These are phyloP conservation scores for Eumerus sabulonum DNA, from an alignment of 2,888 invertebrate genomes.

Conservation along the genomic window DNA sequence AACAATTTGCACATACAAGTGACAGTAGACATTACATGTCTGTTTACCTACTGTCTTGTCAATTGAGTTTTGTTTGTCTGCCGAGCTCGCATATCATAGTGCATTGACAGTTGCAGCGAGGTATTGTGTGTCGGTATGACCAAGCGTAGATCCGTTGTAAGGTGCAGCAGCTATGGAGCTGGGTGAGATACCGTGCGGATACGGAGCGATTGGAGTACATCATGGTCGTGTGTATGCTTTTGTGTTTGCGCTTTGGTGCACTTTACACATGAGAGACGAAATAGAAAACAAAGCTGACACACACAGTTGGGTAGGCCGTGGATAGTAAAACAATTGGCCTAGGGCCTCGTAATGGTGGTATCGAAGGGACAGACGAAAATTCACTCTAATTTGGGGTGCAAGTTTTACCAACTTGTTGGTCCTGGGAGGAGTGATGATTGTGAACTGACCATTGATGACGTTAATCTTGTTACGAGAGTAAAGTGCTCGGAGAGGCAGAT, in stretches of 20 bases:
- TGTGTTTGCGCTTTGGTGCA: slow-evolving; percentile 36
- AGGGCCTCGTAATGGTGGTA: no score
- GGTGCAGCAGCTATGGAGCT: slow-evolving; percentile 25
- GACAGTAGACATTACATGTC: not conserved
- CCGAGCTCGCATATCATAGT: slow-evolving; percentile 38
- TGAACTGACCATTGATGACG: no score
- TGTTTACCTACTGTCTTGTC: not conserved
- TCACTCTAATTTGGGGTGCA: no score
- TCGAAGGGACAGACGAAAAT: no score
- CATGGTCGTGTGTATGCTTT: slow-evolving; percentile 5
- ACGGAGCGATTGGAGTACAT: not conserved
- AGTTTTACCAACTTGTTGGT: no score
- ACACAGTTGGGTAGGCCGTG: slow-evolving; percentile 14
- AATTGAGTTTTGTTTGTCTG: slow-evolving; percentile 19
- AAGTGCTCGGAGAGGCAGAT: no score
- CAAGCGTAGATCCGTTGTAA: slow-evolving; percentile 64
- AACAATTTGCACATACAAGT: slow-evolving; percentile 35
- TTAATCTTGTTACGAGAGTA: no score
- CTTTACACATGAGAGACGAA: slow-evolving; percentile 51
- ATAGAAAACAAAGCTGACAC: slow-evolving; percentile 36
- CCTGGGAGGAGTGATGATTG: no score
- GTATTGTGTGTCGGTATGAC: slow-evolving; percentile 51
- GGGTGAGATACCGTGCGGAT: slow-evolving; percentile 33
- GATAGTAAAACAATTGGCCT: slow-evolving; percentile 2
- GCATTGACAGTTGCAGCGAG: slow-evolving; percentile 36